These are phyloP conservation scores for Eilema griseolum DNA, from an alignment of 2,888 invertebrate genomes.

Conservation along the genomic window DNA sequence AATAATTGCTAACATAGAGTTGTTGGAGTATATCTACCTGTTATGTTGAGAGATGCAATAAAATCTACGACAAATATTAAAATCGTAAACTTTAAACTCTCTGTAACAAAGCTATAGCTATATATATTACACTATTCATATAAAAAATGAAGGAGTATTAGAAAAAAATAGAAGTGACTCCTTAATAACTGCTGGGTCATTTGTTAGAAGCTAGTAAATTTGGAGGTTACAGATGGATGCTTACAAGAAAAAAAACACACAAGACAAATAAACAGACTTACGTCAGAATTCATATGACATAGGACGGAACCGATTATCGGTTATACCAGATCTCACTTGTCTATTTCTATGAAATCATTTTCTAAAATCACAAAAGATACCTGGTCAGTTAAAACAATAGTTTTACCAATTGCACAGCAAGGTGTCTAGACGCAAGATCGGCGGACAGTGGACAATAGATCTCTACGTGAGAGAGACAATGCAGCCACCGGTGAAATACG, in stretches of 20 bases:
- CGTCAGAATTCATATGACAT: background rate
- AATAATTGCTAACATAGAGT: background rate
- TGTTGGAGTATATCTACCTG: background rate
- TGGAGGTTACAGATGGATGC: background rate
- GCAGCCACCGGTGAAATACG: conserved; percentile 59
- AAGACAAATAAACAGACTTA: background rate
- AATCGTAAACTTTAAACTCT: background rate
- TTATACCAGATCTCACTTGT: conserved; percentile 13
- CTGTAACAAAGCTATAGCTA: background rate
- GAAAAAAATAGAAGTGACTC: no score
- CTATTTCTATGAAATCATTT: conserved; percentile 33
- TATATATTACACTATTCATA: background rate
- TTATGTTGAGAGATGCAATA: background rate
- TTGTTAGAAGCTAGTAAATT: no score
- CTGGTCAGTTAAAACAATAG: conserved; percentile 80
- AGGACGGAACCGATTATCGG: background rate
- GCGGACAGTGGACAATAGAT: conserved; percentile 59
- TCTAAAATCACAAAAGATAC: conserved; percentile 67
- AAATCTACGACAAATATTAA: background rate
- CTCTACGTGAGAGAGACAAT: conserved; percentile 77
- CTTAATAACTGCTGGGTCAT: no score
- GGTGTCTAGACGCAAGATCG: conserved; percentile 71
- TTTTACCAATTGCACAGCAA: conserved; percentile 76
- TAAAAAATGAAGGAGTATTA: background rate
- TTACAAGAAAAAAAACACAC: background rate